phyloP scores from a whole-genome alignment of 2,888 invertebrate species.

The Cephus spinipes region DNA sequence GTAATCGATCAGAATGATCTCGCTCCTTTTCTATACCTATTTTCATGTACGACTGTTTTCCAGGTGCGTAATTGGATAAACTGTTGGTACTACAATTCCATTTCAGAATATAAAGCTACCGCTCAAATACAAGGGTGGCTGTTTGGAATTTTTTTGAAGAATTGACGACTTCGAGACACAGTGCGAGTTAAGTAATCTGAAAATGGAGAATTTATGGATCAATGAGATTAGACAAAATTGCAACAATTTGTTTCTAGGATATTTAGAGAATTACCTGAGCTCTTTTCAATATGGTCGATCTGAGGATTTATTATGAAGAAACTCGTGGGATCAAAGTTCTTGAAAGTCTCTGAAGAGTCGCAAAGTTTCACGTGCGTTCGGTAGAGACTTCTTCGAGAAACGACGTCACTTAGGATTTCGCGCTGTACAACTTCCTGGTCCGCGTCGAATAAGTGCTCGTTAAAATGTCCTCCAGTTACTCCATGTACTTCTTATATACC shows the following conservation, averaged over 20 bases:
- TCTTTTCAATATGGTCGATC: not conserved
- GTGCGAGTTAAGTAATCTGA: not conserved
- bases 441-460: conserved; percentile 44
- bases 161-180: not conserved
- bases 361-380: not conserved
- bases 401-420: not conserved
- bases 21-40: not conserved
- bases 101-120: not conserved
- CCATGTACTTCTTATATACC: not conserved
- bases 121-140: too few species aligned
- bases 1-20: not conserved
- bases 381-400: not conserved
- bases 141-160: not conserved
- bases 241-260: too few species aligned
- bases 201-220: not conserved
- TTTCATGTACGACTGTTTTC: not conserved
- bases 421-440: not conserved
- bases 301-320: not conserved
- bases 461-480: conserved; percentile 26
- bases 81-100: not conserved
- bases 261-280: not conserved
- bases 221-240: not conserved
- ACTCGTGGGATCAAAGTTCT: not conserved
- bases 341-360: not conserved
- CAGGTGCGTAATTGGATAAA: not conserved